Conservation (phyloP, 2,888 invertebrate species). For the Endomychus coccineus region DNA sequence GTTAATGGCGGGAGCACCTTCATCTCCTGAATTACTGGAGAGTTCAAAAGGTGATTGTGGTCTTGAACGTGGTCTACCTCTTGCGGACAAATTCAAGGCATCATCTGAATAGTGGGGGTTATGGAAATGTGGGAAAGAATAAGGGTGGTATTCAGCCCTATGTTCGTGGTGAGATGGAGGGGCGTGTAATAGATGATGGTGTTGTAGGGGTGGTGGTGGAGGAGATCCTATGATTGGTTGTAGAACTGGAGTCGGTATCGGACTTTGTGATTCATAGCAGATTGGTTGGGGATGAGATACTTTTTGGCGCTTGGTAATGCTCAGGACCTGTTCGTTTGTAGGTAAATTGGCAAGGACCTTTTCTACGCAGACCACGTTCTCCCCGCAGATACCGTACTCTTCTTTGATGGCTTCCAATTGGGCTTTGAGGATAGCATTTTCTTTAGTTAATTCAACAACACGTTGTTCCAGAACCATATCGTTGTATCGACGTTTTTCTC, state of each 20-base stretch:
- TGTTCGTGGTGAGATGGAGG: conserved; percentile 42
- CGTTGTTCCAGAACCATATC: conserved; percentile 94
- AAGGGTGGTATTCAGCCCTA: conserved; percentile 45
- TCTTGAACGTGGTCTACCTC: conserved; percentile 45
- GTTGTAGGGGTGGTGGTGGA: conserved; percentile 49
- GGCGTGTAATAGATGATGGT: conserved; percentile 40
- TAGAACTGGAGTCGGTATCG: conserved; percentile 55
- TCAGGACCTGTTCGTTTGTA: conserved; percentile 75
- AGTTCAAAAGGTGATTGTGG: conserved; percentile 72
- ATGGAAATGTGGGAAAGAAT: conserved; percentile 35
- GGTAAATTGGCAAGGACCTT: conserved; percentile 82
- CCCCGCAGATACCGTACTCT: conserved; percentile 85
- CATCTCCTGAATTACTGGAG: conserved; percentile 64
- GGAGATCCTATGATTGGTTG: conserved; percentile 47
- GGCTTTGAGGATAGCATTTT: conserved; percentile 89
- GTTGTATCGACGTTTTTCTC: conserved; percentile 93
- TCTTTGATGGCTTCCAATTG: conserved; percentile 90
- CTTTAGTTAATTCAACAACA: conserved; percentile 89
- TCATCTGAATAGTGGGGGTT: conserved; percentile 55
- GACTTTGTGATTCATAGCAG: conserved; percentile 50
- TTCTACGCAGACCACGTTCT: conserved; percentile 78
- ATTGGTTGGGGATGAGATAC: conserved; percentile 44
- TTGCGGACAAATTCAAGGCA: conserved; percentile 65
- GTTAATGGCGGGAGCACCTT: conserved; percentile 49
- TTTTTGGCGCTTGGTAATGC: conserved; percentile 70